A percentile compares a stretch with the other conserved stretches of the same genome.
Conservation (phyloP, 2,888 invertebrate genomes). For the Epiperipatus broadwayi region DNA sequence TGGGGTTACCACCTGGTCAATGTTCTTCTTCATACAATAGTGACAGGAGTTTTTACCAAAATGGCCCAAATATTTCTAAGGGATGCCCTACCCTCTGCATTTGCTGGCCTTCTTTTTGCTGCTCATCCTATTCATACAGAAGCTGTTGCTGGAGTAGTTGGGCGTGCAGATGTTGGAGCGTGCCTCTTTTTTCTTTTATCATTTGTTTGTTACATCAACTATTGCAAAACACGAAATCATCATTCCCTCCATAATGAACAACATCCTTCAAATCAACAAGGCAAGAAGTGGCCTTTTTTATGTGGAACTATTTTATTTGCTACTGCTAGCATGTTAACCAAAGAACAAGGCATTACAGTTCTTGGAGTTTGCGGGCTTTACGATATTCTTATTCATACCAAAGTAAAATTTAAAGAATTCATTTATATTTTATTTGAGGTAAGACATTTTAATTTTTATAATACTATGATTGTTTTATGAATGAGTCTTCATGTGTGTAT, state of each 20-base stretch:
- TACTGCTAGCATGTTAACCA: constrained; percentile 67
- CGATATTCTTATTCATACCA: constrained; percentile 47
- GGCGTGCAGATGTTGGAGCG: constrained; percentile 78
- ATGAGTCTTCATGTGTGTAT: too few species aligned
- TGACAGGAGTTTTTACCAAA: constrained; percentile 59
- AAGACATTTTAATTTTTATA: too few species aligned
- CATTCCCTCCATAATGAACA: too few species aligned
- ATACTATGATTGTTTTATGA: too few species aligned
- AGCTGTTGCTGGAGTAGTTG: constrained; percentile 86
- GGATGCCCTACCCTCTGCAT: constrained; percentile 46
- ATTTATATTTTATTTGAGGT: constrained; percentile 18
- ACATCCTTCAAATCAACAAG: constrained; percentile 18
- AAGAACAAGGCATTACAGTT: constrained; percentile 85
- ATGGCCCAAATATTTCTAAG: constrained; percentile 39
- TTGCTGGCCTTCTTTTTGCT: constrained; percentile 71
- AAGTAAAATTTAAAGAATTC: constrained; percentile 18
- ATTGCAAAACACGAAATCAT: constrained; percentile 26
- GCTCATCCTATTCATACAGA: constrained; percentile 91
- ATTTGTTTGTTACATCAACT: constrained; percentile 62
- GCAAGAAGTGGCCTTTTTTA: constrained; percentile 40
- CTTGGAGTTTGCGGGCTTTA: constrained; percentile 71
- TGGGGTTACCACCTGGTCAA: constrained; percentile 70
- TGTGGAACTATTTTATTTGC: constrained; percentile 44
- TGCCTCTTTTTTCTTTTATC: constrained; percentile 74
- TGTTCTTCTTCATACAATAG: constrained; percentile 62